Conservation (phyloP, 2,113 vertebrate species). For the Erpornis zantholeuca region DNA sequence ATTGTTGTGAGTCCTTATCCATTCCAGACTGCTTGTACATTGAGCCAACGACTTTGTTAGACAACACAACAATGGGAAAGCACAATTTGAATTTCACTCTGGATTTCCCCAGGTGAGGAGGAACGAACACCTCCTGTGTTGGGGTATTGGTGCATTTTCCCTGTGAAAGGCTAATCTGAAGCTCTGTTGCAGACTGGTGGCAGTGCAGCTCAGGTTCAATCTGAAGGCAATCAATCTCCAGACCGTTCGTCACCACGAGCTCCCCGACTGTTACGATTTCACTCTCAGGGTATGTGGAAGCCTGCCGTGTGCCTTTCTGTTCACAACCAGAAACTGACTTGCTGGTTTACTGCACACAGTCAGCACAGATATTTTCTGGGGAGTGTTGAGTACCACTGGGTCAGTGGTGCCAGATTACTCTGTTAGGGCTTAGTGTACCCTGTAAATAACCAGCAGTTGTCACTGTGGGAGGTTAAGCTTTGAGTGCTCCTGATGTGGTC, state of each 20-base stretch:
- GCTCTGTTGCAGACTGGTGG: slow-evolving; percentile 80
- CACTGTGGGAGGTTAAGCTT: not conserved
- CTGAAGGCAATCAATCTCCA: slow-evolving; percentile 95
- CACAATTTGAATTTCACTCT: slow-evolving; percentile 80
- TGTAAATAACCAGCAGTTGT: not conserved
- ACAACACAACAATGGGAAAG: slow-evolving; percentile 44
- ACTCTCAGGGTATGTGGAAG: slow-evolving; percentile 77
- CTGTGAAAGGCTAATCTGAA: not conserved
- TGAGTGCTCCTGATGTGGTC: not conserved
- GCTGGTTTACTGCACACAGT: not conserved
- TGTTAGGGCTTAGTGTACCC: not conserved
- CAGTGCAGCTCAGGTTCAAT: slow-evolving; percentile 82
- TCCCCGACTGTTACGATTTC: slow-evolving; percentile 94
- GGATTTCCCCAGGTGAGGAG: slow-evolving; percentile 88
- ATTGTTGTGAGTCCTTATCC: slow-evolving; percentile 20
- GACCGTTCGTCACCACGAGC: slow-evolving; percentile 88
- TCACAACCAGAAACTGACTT: not conserved
- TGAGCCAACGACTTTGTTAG: slow-evolving; percentile 61
- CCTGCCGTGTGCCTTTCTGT: not conserved
- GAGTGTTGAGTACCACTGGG: not conserved
- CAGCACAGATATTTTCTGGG: not conserved
- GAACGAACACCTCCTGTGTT: not conserved
- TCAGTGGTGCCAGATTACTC: not conserved
- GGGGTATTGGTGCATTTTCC: not conserved
- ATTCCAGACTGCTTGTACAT: slow-evolving; percentile 86